Percentiles rank a stretch among this genome's conserved stretches.
These are phyloP conservation scores for Polyommatus iphigenia DNA, from an alignment of 2,888 invertebrate genomes.

Conservation along the genomic window DNA sequence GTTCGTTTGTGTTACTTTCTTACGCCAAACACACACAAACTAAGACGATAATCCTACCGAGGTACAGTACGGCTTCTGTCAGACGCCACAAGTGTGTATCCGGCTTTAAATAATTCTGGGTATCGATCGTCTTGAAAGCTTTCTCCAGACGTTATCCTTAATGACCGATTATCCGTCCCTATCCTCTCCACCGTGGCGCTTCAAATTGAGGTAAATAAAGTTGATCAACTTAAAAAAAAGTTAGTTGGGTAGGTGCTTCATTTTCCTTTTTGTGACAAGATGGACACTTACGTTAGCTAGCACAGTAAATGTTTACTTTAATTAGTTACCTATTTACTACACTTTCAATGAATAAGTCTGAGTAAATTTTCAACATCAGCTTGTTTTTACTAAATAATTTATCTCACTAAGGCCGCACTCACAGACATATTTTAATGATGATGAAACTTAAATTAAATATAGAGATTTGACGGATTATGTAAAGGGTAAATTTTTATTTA, in stretches of 20 bases:
- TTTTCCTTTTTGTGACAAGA: background rate
- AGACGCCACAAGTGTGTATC: conserved; percentile 9
- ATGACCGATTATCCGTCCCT: conserved; percentile 27
- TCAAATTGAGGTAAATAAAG: background rate
- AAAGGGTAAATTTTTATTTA: no score
- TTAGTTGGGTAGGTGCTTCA: background rate
- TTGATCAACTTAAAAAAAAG: background rate
- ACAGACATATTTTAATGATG: no score
- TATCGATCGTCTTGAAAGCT: conserved; percentile 31
- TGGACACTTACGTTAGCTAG: background rate
- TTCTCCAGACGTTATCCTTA: conserved; percentile 30
- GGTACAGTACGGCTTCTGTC: background rate
- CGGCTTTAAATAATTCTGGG: conserved; percentile 24
- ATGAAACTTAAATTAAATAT: no score
- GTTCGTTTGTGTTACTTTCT: no score
- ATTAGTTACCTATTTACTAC: background rate
- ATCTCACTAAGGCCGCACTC: no score
- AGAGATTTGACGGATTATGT: no score
- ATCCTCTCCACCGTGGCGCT: background rate
- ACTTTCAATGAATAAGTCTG: no score
- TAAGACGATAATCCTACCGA: background rate
- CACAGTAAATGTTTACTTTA: background rate
- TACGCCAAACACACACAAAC: background rate
- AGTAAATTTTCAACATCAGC: no score
- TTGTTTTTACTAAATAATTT: no score